Percentiles rank a stretch among this genome's conserved stretches.
Evolutionary conservation across 2,888 invertebrate genomes (phyloP).

Genomic region (Cryptosula pallasiana): DNA sequence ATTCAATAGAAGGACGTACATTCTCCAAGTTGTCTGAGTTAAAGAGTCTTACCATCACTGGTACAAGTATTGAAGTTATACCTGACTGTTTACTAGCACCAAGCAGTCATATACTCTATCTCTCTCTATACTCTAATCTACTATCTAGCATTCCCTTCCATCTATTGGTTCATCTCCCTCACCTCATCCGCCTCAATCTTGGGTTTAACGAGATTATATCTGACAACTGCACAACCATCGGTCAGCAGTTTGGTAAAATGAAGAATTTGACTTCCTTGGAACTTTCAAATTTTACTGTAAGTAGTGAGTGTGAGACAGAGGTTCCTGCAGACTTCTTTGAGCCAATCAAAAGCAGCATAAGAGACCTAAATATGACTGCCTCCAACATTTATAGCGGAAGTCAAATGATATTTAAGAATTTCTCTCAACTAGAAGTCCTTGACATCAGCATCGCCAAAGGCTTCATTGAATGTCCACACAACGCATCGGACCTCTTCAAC

Average conservation of each 20-base stretch:
- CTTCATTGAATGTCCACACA: not conserved
- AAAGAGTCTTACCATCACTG: not conserved
- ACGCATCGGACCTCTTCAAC: not conserved
- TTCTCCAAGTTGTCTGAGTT: not conserved
- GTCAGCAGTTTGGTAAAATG: not conserved
- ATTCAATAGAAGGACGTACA: not conserved
- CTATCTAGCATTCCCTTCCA: not conserved
- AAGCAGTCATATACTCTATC: not conserved
- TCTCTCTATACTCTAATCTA: not conserved
- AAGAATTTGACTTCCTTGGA: not conserved
- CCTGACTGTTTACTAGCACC: not conserved
- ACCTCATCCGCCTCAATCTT: not conserved
- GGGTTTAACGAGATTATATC: not conserved
- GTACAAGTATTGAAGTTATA: not conserved
- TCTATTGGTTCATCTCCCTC: not conserved
- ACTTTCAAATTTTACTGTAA: not conserved
- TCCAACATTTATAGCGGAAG: not conserved
- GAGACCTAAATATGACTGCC: not conserved
- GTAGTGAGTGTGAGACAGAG: not conserved
- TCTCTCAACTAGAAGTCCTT: not conserved
- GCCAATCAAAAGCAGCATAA: not conserved
- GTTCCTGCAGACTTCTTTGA: not conserved
- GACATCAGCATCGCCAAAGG: not conserved
- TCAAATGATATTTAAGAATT: not conserved
- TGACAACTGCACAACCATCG: not conserved